Percentiles rank a stretch among this genome's conserved stretches.
phyloP scores from a whole-genome alignment of 2,797 vertebrate genomes.

The Carcharodon carcharias region DNA sequence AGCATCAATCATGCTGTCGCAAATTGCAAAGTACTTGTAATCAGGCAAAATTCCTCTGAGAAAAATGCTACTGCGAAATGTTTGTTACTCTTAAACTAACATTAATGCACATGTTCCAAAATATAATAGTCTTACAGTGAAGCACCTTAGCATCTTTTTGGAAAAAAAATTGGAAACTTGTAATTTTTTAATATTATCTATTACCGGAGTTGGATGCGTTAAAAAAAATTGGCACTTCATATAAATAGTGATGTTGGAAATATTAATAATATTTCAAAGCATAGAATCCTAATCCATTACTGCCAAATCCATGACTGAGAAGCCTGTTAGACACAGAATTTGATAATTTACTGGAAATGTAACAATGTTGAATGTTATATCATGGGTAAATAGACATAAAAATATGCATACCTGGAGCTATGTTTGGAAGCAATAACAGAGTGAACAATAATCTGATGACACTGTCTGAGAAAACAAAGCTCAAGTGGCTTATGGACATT shows the following conservation, averaged over 20 bases:
- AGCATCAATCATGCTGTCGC: slow-evolving; percentile 95
- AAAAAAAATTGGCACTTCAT: background rate
- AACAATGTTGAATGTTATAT: background rate
- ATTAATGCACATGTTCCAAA: slow-evolving; percentile 42
- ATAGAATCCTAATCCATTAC: background rate
- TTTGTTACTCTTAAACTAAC: slow-evolving; percentile 48
- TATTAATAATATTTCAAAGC: background rate
- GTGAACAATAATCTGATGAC: background rate
- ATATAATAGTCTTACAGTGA: background rate
- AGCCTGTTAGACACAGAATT: background rate
- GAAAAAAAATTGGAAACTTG: background rate
- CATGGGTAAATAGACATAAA: background rate
- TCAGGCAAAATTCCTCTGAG: slow-evolving; percentile 82
- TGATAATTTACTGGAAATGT: background rate
- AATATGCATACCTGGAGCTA: background rate
- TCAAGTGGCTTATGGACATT: background rate
- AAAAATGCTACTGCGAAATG: slow-evolving; percentile 71
- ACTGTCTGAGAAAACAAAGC: background rate
- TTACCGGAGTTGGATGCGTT: too few species aligned
- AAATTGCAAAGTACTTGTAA: slow-evolving; percentile 88
- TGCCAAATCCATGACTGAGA: background rate
- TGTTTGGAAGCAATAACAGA: background rate
- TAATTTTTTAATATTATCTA: background rate
- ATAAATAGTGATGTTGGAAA: background rate
- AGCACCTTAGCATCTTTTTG: too few species aligned